Percentiles rank a stretch among this genome's conserved stretches.
Evolutionary conservation across 2,797 vertebrate genomes (phyloP).

Genomic region (Propithecus deckenii): DNA sequence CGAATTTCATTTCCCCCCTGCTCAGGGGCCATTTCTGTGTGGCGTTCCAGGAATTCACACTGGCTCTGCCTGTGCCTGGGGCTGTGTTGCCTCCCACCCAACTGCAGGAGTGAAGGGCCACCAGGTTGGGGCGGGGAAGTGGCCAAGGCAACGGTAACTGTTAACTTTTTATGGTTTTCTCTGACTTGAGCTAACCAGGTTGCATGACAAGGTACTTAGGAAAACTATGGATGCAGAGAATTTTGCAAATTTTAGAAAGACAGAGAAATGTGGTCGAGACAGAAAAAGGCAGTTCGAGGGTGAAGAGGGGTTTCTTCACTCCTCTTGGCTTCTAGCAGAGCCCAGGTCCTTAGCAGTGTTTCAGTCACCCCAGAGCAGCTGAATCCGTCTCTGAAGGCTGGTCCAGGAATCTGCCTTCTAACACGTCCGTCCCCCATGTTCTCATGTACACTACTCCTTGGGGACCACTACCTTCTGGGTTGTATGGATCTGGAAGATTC

Average conservation of each 20-base stretch:
- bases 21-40: fast-evolving
- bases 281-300: background rate
- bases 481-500: background rate
- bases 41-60: fast-evolving
- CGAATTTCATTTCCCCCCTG: background rate
- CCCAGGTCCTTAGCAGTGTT: background rate
- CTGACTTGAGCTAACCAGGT: background rate
- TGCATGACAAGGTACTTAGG: background rate
- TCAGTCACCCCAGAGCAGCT: background rate
- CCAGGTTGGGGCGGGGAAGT: fast-evolving
- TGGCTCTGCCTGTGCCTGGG: fast-evolving
- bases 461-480: background rate
- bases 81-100: too few species aligned
- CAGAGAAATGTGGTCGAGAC: background rate
- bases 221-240: background rate
- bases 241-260: background rate
- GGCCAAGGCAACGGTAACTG: fast-evolving
- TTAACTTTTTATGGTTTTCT: background rate
- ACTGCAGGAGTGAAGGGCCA: too few species aligned
- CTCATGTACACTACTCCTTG: fast-evolving
- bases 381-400: background rate
- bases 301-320: too few species aligned
- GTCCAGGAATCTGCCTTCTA: background rate
- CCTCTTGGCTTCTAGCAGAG: background rate
- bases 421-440: fast-evolving